Evolutionary conservation across 2,113 vertebrate genomes (phyloP), one percentile per base, ranked within the genome.

Genomic region (Entomyzon cyanotis): DNA sequence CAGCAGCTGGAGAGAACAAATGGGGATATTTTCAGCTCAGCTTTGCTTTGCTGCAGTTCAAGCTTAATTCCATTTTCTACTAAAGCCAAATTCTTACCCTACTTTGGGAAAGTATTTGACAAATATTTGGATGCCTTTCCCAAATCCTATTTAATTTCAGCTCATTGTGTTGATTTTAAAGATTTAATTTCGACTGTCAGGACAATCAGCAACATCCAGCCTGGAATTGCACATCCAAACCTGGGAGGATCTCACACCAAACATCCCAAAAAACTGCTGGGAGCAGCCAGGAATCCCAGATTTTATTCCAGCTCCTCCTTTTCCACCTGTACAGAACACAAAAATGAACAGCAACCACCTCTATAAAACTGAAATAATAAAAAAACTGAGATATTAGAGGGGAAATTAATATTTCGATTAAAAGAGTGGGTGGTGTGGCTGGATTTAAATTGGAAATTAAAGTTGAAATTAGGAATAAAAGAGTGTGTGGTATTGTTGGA

Each of bases 401-500:
- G 19, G 13, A 20, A 70, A 84, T 25, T 17, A 23, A 3, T 31
- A n/a, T 35, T 75, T 28, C 11, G 55, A 65, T 44, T 28, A 25
- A 64, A 91, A 33, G 4, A 5, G 49, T 1, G 4, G 9, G 3
- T 1, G 5, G 53, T 3, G 8, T 4, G 4, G 22, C 18, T 30
- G 53, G 62, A 37, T 60, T 63, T 7, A 14, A 7, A 63, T 28
- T 42, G 41, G 41, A 42, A 42, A 12, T 42, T 42, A 42, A 42
- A 12, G 15, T 42, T 42, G 41, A 42, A 42, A 42, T 42, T 42
- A 5, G 12, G 42, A 58, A 15, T 3, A 17, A 25, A 91, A 35
- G 4, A 5, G 46, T 1, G 3, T 11, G 3, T 1, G 5, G 49
- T 3, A 9, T 4, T 4, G 19, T 21, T 24, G 41, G 52, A n/a